Base-by-base conservation (phyloP, 2,797 vertebrate species). In the Falco biarmicus region DNA sequence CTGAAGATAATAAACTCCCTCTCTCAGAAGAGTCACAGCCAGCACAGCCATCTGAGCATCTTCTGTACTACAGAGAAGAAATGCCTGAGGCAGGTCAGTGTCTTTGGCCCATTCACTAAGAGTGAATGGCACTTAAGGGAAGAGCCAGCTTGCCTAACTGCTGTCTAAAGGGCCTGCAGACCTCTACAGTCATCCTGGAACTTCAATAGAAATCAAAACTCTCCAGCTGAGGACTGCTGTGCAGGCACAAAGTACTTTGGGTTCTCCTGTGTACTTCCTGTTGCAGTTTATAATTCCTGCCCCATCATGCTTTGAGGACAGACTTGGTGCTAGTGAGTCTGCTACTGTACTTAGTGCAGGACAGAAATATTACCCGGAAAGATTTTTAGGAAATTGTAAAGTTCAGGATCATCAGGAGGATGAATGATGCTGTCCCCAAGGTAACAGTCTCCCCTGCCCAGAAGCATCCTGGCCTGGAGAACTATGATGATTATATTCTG, bases 341-440 rank as follows among this genome's bases (percentile, higher is more conserved):
- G 29, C 14, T 0, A 0, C 26, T 32, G 19, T 9, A 16, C 34
- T 51, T 54, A 39, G 9, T 43, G 10, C 32, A 56, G 17, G 41
- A 76, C 11, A 10, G 21, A 96, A 59, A 70, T 39, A 63, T 15
- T 65, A 66, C 3, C 34, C n/a, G 80, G 53, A 80, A 80, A 64
- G n/a, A 8, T 15, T 57, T 86, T 75, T 61, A 37, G 6, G 45
- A 61, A 84, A 70, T 37, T 83, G 1, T 22, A 25, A 63, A 48
- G 13, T 77, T 86, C 25, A 75, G 19, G 3, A 37, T 37, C 37
- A 37, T 37, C 37, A 37, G 65, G 43, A 53, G 7, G 48, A n/a
- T 37, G 43, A 2, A 17, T 31, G n/a, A 48, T 43, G 3, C 3
- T 63, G 2, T 54, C 9, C 2, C 5, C 11, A 53, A 37, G 7